Conservation (phyloP, 2,113 vertebrate species). For the Eidolon helvum region DNA sequence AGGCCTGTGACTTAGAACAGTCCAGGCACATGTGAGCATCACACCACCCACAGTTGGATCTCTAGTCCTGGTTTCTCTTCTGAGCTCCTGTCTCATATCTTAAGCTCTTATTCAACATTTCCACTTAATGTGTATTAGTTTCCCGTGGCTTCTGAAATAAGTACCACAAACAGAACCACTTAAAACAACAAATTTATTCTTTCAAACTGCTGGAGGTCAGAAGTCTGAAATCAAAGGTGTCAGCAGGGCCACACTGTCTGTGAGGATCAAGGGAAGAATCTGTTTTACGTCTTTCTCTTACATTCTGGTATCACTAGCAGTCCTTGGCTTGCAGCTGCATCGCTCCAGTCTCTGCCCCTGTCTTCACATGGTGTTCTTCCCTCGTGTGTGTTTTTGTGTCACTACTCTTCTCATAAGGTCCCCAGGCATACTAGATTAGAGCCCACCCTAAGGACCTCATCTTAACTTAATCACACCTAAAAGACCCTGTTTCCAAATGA, state of each 20-base stretch:
- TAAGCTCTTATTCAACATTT: neutral
- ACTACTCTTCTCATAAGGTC: neutral
- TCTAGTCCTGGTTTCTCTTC: neutral
- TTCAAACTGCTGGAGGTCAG: neutral
- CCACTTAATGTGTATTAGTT: neutral
- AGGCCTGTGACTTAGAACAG: neutral
- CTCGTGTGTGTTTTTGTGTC: neutral
- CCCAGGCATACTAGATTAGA: neutral
- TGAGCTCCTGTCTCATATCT: neutral
- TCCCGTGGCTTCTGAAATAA: neutral
- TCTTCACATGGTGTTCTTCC: neutral
- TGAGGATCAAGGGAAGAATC: neutral
- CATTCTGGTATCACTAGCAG: too few relatives aligned
- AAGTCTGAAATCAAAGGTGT: neutral
- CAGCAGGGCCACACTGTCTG: neutral
- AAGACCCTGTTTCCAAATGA: neutral
- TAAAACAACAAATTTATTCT: neutral
- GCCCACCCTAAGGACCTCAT: neutral
- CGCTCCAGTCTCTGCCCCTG: fast-evolving
- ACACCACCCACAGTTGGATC: neutral
- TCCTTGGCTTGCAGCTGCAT: neutral
- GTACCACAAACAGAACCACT: neutral
- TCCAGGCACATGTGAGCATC: neutral
- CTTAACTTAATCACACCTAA: neutral
- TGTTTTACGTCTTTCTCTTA: neutral